phyloP scores from a whole-genome alignment of 2,888 invertebrate species.

The Hirudinaria manillensis region DNA sequence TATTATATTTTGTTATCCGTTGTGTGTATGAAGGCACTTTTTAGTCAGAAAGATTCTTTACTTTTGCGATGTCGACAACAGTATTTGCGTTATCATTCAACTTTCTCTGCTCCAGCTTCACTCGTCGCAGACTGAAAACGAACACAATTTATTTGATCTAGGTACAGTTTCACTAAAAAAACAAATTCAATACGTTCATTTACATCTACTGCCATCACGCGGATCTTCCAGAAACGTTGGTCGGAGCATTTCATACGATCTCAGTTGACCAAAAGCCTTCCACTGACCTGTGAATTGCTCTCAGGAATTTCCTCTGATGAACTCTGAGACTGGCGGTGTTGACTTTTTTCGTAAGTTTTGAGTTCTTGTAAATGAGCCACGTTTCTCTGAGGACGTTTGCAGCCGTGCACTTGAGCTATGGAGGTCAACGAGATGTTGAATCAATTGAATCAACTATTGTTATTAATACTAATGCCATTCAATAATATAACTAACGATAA shows the following conservation, averaged over 20 bases:
- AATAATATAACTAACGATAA: no score
- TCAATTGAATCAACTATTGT: no score
- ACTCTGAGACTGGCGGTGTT: constrained; percentile 26
- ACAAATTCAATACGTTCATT: background rate
- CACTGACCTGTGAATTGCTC: constrained; percentile 35
- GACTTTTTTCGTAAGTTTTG: constrained; percentile 30
- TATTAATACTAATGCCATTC: no score
- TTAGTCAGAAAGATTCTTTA: background rate
- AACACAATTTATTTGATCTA: background rate
- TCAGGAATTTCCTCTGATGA: constrained; percentile 34
- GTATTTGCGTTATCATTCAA: constrained; percentile 40
- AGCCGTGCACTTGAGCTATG: constrained; percentile 41
- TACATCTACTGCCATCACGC: no score
- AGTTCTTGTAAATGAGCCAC: constrained; percentile 49
- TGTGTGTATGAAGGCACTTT: no score
- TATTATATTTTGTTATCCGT: no score
- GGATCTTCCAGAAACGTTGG: background rate
- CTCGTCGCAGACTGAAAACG: constrained; percentile 44
- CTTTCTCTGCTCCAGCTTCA: constrained; percentile 49
- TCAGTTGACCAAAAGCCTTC: background rate
- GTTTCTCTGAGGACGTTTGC: constrained; percentile 51
- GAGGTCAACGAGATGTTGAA: background rate
- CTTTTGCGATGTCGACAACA: constrained; percentile 40
- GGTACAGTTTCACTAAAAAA: background rate
- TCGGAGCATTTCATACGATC: background rate